phyloP scores from a whole-genome alignment of 2,797 vertebrate genomes.

The Gymnodraco acuticeps region DNA sequence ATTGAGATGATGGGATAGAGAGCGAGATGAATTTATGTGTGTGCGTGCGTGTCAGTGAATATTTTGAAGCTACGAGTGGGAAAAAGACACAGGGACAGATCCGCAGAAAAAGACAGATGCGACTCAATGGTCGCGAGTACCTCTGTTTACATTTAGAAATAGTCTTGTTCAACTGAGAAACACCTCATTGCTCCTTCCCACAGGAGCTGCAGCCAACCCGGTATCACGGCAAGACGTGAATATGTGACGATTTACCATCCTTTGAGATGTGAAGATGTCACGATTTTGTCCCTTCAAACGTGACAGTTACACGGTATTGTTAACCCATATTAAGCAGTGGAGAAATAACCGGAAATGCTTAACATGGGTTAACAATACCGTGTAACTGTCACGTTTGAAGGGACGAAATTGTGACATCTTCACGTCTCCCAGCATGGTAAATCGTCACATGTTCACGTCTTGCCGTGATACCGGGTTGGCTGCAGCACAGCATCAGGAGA shows the following conservation, averaged over 20 bases:
- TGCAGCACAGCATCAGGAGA: conserved; percentile 2
- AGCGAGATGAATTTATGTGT: conserved; percentile 56
- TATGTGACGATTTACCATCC: too few species aligned
- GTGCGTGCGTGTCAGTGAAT: conserved; percentile 58
- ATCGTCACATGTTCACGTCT: too few species aligned
- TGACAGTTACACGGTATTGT: too few species aligned
- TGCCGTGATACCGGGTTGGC: neutral
- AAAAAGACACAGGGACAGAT: conserved; percentile 43
- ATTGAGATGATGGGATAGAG: conserved; percentile 70
- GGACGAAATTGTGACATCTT: too few species aligned
- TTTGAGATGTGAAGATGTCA: too few species aligned
- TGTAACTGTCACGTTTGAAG: too few species aligned
- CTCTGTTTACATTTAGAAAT: conserved; percentile 73
- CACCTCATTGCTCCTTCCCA: conserved; percentile 52
- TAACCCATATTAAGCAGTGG: too few species aligned
- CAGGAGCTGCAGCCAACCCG: conserved; percentile 11
- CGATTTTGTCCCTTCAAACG: too few species aligned
- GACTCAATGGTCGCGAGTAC: conserved; percentile 41
- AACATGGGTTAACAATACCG: too few species aligned
- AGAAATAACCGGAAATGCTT: too few species aligned
- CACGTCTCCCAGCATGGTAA: too few species aligned
- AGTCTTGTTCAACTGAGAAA: conserved; percentile 42
- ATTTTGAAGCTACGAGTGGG: conserved; percentile 43
- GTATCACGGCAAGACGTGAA: too few species aligned
- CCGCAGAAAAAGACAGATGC: conserved; percentile 58